Percentiles rank a stretch among this genome's conserved stretches.
Evolutionary conservation across 2,797 vertebrate species (phyloP).

Genomic region (Onychomys torridus): DNA sequence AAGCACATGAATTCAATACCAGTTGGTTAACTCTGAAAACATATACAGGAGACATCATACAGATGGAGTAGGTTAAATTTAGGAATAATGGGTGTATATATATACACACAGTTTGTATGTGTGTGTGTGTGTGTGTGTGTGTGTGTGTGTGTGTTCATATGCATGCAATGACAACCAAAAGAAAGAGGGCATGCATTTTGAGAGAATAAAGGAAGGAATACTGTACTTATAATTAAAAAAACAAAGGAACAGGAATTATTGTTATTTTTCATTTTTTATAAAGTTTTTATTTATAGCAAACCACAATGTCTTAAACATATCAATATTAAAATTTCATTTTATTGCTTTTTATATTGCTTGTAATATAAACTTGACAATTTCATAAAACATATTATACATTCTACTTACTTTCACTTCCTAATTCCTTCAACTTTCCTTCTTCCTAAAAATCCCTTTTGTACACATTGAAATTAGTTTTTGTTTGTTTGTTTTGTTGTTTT

Average conservation of each 20-base stretch:
- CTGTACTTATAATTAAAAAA: background rate
- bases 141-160: no score
- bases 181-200: no score
- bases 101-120: no score
- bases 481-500: background rate
- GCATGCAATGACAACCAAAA: no score
- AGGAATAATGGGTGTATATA: no score
- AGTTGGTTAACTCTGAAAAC: no score
- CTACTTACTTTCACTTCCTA: background rate
- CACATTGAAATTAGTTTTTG: background rate
- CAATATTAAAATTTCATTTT: background rate
- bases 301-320: background rate
- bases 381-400: background rate
- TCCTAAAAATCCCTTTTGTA: background rate
- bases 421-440: background rate
- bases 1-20: no score
- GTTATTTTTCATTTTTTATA: no score
- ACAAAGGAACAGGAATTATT: background rate
- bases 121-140: no score
- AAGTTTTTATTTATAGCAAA: background rate
- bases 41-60: no score
- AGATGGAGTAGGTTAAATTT: no score
- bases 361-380: background rate
- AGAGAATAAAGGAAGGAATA: background rate
- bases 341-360: background rate